phyloP scores from a whole-genome alignment of 2,113 vertebrate genomes.

The Brienomyrus longianalis region DNA sequence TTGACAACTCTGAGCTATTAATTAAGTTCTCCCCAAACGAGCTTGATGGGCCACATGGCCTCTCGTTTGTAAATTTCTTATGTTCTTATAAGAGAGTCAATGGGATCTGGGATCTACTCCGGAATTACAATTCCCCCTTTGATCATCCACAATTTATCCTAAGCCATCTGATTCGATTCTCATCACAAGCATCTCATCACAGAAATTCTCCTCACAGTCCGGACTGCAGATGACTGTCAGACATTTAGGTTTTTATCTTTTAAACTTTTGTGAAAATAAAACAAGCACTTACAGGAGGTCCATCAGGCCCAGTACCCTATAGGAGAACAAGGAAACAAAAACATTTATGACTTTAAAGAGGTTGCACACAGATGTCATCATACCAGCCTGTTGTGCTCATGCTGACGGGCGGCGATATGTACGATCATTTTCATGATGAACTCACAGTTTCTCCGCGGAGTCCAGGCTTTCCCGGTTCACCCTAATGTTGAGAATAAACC shows the following conservation, averaged over 20 bases:
- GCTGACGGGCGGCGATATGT: neutral
- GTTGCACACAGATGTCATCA: neutral
- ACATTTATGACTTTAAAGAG: neutral
- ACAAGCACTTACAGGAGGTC: slow-evolving; percentile 72
- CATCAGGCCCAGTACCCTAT: slow-evolving; percentile 80
- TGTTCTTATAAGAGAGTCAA: slow-evolving; percentile 11
- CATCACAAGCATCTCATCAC: neutral
- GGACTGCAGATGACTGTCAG: neutral
- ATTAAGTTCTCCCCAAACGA: no score
- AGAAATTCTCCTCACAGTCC: neutral
- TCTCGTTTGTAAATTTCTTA: no score
- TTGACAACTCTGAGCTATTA: no score
- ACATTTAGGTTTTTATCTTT: neutral
- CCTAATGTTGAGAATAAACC: slow-evolving; percentile 56
- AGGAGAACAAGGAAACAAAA: slow-evolving; percentile 33
- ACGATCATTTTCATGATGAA: slow-evolving; percentile 27
- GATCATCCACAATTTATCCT: neutral
- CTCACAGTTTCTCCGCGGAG: slow-evolving; percentile 82
- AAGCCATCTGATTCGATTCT: neutral
- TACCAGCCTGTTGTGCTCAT: neutral
- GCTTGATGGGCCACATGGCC: no score
- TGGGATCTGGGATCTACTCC: neutral
- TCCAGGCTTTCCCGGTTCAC: slow-evolving; percentile 82
- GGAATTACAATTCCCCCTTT: neutral
- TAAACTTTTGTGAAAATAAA: neutral